Conservation (phyloP, 2,888 invertebrate species). For the Cybosia mesomella region DNA sequence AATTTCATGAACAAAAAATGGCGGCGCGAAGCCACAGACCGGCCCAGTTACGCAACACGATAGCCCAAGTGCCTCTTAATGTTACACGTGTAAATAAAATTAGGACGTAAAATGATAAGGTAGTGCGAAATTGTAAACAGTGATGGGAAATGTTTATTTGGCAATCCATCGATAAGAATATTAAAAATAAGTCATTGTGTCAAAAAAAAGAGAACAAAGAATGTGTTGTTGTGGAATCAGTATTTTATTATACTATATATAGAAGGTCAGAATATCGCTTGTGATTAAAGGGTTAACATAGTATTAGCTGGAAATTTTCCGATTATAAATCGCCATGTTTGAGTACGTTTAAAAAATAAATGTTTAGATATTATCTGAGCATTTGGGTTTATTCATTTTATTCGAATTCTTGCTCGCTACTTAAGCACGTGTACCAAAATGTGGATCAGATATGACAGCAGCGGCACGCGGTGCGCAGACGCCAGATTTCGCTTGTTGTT, state of each 20-base stretch:
- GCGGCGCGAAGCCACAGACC: conserved; percentile 52
- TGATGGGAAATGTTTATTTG: conserved; percentile 24
- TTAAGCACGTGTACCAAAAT: conserved; percentile 33
- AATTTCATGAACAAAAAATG: conserved; percentile 58
- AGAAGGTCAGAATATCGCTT: conserved; percentile 1
- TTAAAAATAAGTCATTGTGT: neutral
- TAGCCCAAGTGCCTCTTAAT: conserved; percentile 39
- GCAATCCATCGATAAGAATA: conserved; percentile 33
- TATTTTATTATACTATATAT: conserved; percentile 3
- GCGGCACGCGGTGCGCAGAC: conserved; percentile 27
- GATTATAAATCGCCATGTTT: neutral
- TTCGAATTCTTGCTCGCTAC: conserved; percentile 11
- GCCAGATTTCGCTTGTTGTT: conserved; percentile 17
- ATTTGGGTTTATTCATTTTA: conserved; percentile 25
- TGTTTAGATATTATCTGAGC: conserved; percentile 24
- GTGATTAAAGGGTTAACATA: conserved; percentile 5
- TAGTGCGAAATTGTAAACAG: conserved; percentile 40
- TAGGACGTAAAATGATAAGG: conserved; percentile 53
- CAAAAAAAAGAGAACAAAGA: conserved; percentile 11
- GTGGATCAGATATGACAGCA: conserved; percentile 35
- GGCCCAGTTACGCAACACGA: conserved; percentile 66
- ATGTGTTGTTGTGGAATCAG: conserved; percentile 11
- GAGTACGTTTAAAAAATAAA: conserved; percentile 10
- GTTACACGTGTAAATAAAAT: conserved; percentile 54
- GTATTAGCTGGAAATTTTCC: conserved; percentile 6